A percentile compares a stretch with the other conserved stretches of the same genome.
Conservation (phyloP, 2,888 invertebrate species). For the Drosophila melanocephala region DNA sequence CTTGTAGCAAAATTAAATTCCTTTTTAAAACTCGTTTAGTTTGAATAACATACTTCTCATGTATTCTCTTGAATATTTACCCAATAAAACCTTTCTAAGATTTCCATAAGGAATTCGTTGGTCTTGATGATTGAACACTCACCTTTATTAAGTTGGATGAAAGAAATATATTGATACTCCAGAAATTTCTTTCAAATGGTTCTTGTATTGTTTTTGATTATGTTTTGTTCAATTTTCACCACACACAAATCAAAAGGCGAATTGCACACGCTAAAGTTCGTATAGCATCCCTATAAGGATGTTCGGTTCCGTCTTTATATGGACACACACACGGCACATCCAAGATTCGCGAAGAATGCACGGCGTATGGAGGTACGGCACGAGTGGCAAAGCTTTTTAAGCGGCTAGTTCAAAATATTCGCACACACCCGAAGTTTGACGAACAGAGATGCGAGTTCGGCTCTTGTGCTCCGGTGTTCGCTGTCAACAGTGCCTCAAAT, state of each 20-base stretch:
- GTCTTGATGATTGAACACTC: slow-evolving; percentile 1
- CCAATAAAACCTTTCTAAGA: background rate
- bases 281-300: slow-evolving; percentile 56
- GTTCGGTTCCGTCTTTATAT: slow-evolving; percentile 28
- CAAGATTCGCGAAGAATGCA: slow-evolving; percentile 73
- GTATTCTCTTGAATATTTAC: background rate
- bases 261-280: slow-evolving; percentile 47
- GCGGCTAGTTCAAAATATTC: slow-evolving; percentile 69
- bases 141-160: slow-evolving; percentile 11
- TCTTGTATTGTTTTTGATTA: background rate
- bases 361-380: slow-evolving; percentile 72
- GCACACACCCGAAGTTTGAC: slow-evolving; percentile 56
- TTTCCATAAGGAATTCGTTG: background rate
- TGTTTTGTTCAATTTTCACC: slow-evolving; percentile 25
- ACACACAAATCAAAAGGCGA: slow-evolving; percentile 29
- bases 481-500: slow-evolving; percentile 81
- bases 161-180: slow-evolving; percentile 10
- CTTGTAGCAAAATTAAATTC: background rate
- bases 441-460: slow-evolving; percentile 58
- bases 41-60: background rate
- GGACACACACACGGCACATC: slow-evolving; percentile 62
- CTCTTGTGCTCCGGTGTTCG: slow-evolving; percentile 55
- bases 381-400: slow-evolving; percentile 73
- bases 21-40: background rate
- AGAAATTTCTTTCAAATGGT: slow-evolving; percentile 10